Conservation (phyloP, 2,797 vertebrate species). For the Ficedula albicollis region DNA sequence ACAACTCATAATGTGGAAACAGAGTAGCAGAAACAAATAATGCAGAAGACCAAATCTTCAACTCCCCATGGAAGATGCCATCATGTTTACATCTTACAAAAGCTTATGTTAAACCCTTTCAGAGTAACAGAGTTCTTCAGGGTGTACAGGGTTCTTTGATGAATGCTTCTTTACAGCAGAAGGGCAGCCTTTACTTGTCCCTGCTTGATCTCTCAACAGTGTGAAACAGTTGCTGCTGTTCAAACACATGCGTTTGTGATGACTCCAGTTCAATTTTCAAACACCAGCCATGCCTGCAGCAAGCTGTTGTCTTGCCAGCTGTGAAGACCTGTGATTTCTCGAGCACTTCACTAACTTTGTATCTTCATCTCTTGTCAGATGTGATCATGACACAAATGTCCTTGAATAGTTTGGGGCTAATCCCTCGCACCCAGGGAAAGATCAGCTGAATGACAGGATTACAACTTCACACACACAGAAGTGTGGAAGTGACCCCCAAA, state of each 20-base stretch:
- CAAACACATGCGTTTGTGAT: not conserved
- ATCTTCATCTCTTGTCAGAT: not conserved
- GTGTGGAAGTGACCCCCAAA: not conserved
- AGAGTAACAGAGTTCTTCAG: not conserved
- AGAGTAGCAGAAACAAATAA: not conserved
- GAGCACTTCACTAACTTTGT: not conserved
- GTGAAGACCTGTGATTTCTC: not conserved
- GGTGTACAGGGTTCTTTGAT: not conserved
- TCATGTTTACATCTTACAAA: not conserved
- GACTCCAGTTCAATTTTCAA: not conserved
- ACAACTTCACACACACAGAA: not conserved
- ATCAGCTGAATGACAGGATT: not conserved
- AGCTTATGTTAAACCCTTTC: accelerated
- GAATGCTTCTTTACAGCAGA: not conserved
- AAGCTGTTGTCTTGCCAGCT: not conserved
- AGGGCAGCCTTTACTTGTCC: not conserved
- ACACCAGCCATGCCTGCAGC: not conserved
- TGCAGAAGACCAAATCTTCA: not conserved
- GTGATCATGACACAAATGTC: not conserved
- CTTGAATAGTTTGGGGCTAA: not conserved
- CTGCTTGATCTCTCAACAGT: not conserved
- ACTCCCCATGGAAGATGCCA: not conserved
- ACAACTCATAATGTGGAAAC: not conserved
- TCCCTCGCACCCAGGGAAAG: not conserved
- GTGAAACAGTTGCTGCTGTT: not conserved